phyloP scores from a whole-genome alignment of 1,140 invertebrate species.

The Brachionus manjavacas region DNA sequence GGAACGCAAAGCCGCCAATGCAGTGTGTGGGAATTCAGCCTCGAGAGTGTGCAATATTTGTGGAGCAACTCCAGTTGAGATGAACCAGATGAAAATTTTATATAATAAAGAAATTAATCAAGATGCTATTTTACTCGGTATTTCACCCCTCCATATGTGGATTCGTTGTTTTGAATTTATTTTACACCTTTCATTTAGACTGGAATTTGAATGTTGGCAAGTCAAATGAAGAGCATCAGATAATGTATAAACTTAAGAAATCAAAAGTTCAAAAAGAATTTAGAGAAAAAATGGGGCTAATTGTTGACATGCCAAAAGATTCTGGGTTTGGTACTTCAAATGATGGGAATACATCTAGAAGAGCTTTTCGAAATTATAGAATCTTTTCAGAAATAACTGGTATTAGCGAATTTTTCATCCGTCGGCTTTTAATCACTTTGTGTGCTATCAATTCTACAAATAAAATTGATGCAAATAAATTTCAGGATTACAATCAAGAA shows the following conservation, averaged over 20 bases:
- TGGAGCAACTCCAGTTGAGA: no score
- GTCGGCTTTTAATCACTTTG: neutral
- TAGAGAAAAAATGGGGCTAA: neutral
- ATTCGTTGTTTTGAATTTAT: neutral
- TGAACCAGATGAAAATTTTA: no score
- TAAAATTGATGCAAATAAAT: neutral
- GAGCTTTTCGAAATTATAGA: neutral
- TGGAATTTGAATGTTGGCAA: neutral
- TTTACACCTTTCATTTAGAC: neutral
- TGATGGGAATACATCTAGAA: neutral
- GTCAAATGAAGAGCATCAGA: neutral
- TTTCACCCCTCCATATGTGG: no score
- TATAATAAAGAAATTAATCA: no score
- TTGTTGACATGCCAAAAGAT: neutral
- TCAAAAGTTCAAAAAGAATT: neutral
- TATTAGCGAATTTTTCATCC: neutral
- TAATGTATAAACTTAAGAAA: neutral
- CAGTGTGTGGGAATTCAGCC: neutral
- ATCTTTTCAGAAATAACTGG: neutral
- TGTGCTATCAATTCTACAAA: neutral
- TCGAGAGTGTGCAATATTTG: no score
- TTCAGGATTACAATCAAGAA: neutral
- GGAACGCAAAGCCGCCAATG: neutral
- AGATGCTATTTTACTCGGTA: no score
- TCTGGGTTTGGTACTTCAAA: neutral